Base-by-base conservation (phyloP, 2,797 vertebrate species). In the Tokudaia tokunoshimensis region DNA sequence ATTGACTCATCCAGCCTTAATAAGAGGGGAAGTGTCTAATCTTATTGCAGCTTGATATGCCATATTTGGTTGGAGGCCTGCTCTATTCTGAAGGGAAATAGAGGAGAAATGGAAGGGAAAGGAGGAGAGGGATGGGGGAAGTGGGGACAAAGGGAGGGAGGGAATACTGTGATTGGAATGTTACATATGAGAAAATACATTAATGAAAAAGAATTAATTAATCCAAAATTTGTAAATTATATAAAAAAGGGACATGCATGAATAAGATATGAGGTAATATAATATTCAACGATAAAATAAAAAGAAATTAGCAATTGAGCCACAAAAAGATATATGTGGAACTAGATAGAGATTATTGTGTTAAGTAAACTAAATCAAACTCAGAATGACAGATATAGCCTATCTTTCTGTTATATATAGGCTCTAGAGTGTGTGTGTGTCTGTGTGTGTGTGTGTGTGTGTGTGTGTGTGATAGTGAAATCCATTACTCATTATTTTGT, bases 261-360 rank as follows among this genome's bases (percentile, higher is more conserved):
- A 87, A 75, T 74, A 63, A 92, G 67, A 26, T 57, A 12, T 47
- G 41, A 20, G 19, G 50, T 37, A 80, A 72, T 57, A 12, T 26
- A 76, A 92, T 83, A 59, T 86, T 94, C 76, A 87, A 29, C 85
- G 87, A 55, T 90, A 67, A 94, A 95, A 94, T 82, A 76, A 94
- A 95, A 96, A 90, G 20, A 89, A 92, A 92, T 47, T 63, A 80
- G 24, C 22, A 65, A 88, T 91, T n/a, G 59, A 92, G 63, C 7
- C 31, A 87, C 61, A 34, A 52, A 65, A 96, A 50, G 41, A 72
- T 17, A 72, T 15, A 37, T 34, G 29, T 52, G 20, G 44, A 72
- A 55, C 3, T 86, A 1, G 59, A 47, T 44, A 31, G 61, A 50
- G 19, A 20, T 52, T 65, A 50, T n/a, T 50, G 44, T 50, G 19